Base-by-base conservation (phyloP, 2,113 vertebrate species). In the Poecilia latipinna region DNA sequence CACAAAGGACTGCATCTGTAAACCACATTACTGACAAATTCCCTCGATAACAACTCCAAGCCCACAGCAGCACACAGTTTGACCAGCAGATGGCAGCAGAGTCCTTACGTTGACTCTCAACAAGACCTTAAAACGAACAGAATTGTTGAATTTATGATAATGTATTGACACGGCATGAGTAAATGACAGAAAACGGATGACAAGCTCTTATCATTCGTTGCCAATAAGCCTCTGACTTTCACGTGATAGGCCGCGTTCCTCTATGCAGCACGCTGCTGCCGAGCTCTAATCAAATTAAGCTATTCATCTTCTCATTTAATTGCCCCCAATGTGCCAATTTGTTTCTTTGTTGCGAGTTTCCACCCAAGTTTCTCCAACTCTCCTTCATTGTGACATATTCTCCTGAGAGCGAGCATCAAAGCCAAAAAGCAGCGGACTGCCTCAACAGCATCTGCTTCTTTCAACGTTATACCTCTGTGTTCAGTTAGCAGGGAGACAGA, bases 41-140 rank as follows among this genome's bases (percentile, higher is more conserved):
- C 44, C 5, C 44, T 17, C 24, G 0, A 24, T n/a, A 24, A 24
- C 19, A 24, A 3, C 19, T 19, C 19, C 51, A 19, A 51, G 5
- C 39, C 39, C 39, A 24, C 51, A 1, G 48, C 17, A 51, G 70
- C 22, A n/a, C 33, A 12, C 26, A 51, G 42, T 31, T 26, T 62
- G 44, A 66, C 28, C 93, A 93, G 80, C 79, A 92, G 93, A 78
- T 89, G 90, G 90, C 91, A 92, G 89, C 88, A 90, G 48, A 90
- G 79, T 65, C 87, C 54, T 2, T 2, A 29, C 12, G 3, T 57
- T 24, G 60, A 17, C n/a, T 2, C 61, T 75, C 17, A 22, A 33
- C 17, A 12, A 48, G 44, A 48, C 13, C 0, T 29, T 65, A 3
- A 13, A 67, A 63, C 48, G 63, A 4, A 12, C 35, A 65, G 57